phyloP scores from a whole-genome alignment of 2,113 vertebrate genomes.

The Potamarius usumacintae region DNA sequence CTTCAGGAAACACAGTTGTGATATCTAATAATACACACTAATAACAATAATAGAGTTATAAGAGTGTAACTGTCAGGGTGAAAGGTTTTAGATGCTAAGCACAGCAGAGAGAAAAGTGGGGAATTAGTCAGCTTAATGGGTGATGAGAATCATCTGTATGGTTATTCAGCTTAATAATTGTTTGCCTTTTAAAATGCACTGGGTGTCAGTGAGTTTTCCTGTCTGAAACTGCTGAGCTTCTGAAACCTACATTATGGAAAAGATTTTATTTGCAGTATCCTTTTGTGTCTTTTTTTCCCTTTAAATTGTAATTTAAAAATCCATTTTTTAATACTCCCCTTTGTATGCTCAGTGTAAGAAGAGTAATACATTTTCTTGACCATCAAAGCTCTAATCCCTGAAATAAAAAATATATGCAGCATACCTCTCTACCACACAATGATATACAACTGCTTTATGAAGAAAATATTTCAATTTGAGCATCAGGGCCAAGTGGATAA shows the following conservation, averaged over 20 bases:
- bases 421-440: not conserved
- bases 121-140: not conserved
- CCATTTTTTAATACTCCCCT: not conserved
- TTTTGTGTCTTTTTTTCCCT: not conserved
- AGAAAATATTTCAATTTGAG: not conserved
- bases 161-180: slow-evolving; percentile 3
- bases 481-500: not conserved
- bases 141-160: slow-evolving; percentile 12
- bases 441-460: not conserved
- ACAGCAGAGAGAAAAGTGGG: not conserved
- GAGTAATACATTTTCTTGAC: not conserved
- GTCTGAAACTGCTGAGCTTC: not conserved
- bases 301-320: not conserved
- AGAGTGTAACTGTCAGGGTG: not conserved
- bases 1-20: not conserved
- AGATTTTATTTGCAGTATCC: not conserved
- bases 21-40: not conserved
- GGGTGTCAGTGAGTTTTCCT: not conserved
- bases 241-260: slow-evolving; percentile 5
- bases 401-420: not conserved
- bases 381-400: not conserved
- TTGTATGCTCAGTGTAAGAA: not conserved
- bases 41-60: not conserved
- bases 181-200: slow-evolving; percentile 5
- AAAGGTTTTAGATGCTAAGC: not conserved